Evolutionary conservation across 2,113 vertebrate species (phyloP), one percentile per base, ranked within the genome.

Genomic region (Cygnus atratus): DNA sequence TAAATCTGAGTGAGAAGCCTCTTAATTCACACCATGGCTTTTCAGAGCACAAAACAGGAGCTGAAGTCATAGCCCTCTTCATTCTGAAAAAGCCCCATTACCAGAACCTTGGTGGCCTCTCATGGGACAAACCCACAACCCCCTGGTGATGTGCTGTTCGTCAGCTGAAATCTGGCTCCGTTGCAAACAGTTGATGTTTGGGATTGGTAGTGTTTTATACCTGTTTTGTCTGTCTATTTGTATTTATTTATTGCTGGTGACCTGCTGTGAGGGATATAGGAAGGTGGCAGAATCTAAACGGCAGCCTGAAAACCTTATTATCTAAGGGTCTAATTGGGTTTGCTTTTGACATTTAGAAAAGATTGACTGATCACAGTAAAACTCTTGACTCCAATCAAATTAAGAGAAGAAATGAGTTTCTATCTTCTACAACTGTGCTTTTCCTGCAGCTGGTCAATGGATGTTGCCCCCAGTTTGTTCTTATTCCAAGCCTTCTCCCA

Each of bases 271-370:
- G 29, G 86, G 41, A 92, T 86, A 50, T 5, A 63, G 75, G 55
- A 55, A 77, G 43, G 79, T 77, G 83, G 63, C 55, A 67, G 67
- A 88, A 59, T 71, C 71, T 83, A 78, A 90, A 58, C 59, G 74
- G 54, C n/a, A 52, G 37, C n/a, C 82, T 81, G 55, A 68, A 89
- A 73, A 90, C 81, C 48, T 67, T 61, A 46, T 90, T 87, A 87
- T 87, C 82, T 41, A 75, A 83, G 54, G 57, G n/a, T 87, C 19
- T 95, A 87, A 91, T 92, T 82, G 44, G 28, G 65, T 96, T 95
- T 95, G 58, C 28, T 63, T 87, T 96, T 95, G 92, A 39, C 83
- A 70, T 94, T 94, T 88, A 80, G 65, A 90, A 92, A 52, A 84
- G 68, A 94, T 77, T 48, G 88, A 72, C 7, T 54, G 75, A 75